These are phyloP conservation scores for Hypselothyrea guttata DNA, from an alignment of 2,888 invertebrate species.

Conservation along the genomic window DNA sequence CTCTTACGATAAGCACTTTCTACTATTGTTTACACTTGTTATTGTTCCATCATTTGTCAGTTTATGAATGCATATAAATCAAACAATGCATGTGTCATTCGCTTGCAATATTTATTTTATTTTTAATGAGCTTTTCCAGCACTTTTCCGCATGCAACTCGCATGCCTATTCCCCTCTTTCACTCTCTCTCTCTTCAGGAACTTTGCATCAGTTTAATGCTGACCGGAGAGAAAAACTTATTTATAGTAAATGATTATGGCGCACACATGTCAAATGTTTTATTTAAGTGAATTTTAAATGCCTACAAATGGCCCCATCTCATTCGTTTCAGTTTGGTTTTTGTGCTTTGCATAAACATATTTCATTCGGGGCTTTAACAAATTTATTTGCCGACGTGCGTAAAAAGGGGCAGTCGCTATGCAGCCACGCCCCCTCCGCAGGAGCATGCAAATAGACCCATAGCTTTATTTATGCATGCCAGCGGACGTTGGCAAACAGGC, in stretches of 20 bases:
- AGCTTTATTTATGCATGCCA: constrained; percentile 60
- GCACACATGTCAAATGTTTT: constrained; percentile 62
- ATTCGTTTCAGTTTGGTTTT: constrained; percentile 18
- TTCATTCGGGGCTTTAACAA: constrained; percentile 63
- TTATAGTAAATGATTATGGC: constrained; percentile 45
- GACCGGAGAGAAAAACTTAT: constrained; percentile 33
- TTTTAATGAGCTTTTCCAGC: constrained; percentile 53
- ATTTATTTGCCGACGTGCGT: constrained; percentile 64
- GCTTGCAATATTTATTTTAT: constrained; percentile 32
- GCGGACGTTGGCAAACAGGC: constrained; percentile 35
- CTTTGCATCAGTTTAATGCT: constrained; percentile 12
- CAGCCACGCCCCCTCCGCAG: constrained; percentile 20
- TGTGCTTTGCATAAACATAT: constrained; percentile 62
- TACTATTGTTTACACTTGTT: constrained; percentile 10
- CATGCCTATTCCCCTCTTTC: too few species aligned
- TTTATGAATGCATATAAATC: constrained; percentile 48
- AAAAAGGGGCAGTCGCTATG: constrained; percentile 7
- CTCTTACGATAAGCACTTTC: constrained; percentile 1
- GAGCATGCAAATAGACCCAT: constrained; percentile 57
- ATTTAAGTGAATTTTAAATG: constrained; percentile 75
- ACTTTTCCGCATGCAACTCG: constrained; percentile 15
- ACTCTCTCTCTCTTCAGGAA: not conserved
- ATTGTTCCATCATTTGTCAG: constrained; percentile 11
- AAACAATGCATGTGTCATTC: constrained; percentile 20
- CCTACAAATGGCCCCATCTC: constrained; percentile 44